Base-by-base conservation (phyloP, 2,888 invertebrate species). In the Phengaris alcon region DNA sequence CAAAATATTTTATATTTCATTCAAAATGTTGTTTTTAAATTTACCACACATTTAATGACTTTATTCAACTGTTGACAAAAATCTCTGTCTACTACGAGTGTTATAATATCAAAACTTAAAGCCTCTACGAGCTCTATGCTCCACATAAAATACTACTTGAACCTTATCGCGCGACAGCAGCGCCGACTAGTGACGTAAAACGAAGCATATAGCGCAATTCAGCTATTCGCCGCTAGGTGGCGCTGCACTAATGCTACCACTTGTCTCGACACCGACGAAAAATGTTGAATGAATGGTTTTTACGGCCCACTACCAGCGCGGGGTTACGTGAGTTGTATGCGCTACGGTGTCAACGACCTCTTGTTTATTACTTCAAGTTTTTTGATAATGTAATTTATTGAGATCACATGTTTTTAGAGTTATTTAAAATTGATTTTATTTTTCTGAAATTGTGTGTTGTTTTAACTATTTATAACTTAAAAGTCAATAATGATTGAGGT, bases 221-320 rank as follows among this genome's bases (percentile, higher is more conserved):
- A 75, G 84, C 93, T 90, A 91, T 89, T 91, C 89, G 84, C 81
- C 87, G 80, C 85, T 82, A 89, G 92, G 83, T 91, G 91, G 88
- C 91, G 90, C 82, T 77, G 76, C 69, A 70, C 68, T 77, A 75
- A 70, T 74, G 79, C 83, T 79, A 78, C n/a, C 87, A 87, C 87
- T 87, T 89, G 88, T 72, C 75, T 79, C 76, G 76, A 80, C 82
- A 85, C 84, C 78, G 80, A 81, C 83, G 81, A 82, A 82, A 85
- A 82, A 82, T 79, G 73, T 79, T 86, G 84, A 85, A 90, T 93
- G 93, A 91, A 92, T 90, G 91, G 89, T 87, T 86, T 86, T 87
- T 87, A 84, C 87, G 84, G 84, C 84, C 84, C 82, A 84, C 84
- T 85, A 86, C 84, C 84, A 85, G 82, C 83, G 82, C 83, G 84